Conservation (phyloP, 2,113 vertebrate genomes). For the Taxidea taxus region DNA sequence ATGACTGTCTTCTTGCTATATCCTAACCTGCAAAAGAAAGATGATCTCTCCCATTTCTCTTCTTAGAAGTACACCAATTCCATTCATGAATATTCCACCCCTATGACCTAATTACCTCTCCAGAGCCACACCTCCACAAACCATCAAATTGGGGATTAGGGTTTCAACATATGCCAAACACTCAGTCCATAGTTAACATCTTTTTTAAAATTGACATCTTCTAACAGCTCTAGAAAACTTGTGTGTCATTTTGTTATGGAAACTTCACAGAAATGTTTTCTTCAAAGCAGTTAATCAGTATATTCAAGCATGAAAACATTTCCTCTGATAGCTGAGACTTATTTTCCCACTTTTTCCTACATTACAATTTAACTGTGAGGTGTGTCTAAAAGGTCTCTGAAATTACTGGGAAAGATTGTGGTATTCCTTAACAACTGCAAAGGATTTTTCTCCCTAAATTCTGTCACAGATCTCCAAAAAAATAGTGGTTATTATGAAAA, state of each 20-base stretch:
- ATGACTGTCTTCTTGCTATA: background rate
- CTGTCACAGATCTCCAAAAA: constrained; percentile 38
- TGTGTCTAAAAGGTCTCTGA: constrained; percentile 22
- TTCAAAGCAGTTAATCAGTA: background rate
- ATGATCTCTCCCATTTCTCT: background rate
- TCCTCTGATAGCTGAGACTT: background rate
- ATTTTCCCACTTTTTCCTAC: background rate
- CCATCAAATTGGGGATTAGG: background rate
- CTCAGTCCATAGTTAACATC: background rate
- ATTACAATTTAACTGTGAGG: background rate
- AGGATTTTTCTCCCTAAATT: constrained; percentile 11
- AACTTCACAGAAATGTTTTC: background rate
- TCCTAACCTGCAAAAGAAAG: background rate
- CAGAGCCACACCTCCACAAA: background rate
- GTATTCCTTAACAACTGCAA: background rate
- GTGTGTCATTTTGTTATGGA: background rate
- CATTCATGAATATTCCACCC: background rate
- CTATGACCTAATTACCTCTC: background rate
- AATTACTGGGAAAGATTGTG: constrained; percentile 29
- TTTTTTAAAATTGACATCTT: background rate
- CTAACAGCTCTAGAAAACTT: background rate
- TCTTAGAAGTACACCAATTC: background rate
- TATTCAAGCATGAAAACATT: background rate
- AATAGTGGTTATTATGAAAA: background rate
- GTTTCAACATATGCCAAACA: background rate